Percentiles rank a stretch among this genome's conserved stretches.
Conservation (phyloP, 2,888 invertebrate species). For the Cantharis rufa region DNA sequence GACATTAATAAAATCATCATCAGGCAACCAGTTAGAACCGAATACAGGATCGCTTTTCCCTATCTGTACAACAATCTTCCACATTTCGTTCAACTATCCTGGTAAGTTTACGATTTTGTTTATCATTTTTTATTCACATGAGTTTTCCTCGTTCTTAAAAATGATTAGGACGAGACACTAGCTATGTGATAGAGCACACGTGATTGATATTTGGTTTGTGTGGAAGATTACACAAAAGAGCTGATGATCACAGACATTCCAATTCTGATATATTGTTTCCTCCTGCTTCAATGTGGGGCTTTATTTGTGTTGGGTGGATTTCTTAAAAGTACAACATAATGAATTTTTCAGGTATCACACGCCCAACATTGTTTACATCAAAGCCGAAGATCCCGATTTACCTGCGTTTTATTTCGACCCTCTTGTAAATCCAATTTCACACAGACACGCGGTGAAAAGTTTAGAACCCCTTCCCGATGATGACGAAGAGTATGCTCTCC, state of each 20-base stretch:
- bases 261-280: no score
- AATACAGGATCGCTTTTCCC: constrained; percentile 99
- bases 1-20: constrained; percentile 99
- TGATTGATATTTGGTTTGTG: constrained; percentile 60
- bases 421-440: constrained; percentile 97
- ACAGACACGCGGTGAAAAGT: constrained; percentile 81
- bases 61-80: constrained; percentile 99
- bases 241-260: constrained; percentile 62
- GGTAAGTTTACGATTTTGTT: constrained; percentile 70
- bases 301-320: no score
- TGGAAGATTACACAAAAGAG: constrained; percentile 57
- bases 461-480: constrained; percentile 90
- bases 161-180: constrained; percentile 53
- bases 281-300: no score
- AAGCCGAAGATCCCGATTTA: constrained; percentile 99
- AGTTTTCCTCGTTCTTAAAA: constrained; percentile 1
- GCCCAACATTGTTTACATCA: constrained; percentile 98
- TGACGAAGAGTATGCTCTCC: constrained; percentile 90
- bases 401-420: constrained; percentile 99
- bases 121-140: constrained; percentile 2
- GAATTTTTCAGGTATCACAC: constrained; percentile 86
- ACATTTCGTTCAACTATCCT: constrained; percentile 96
- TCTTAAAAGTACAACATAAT: no score
- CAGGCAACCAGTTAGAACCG: constrained; percentile 96
- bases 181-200: constrained; percentile 60